A percentile compares a stretch with the other conserved stretches of the same genome.
Evolutionary conservation across 2,888 invertebrate genomes (phyloP).

Genomic region (Drosophila melanosoma): DNA sequence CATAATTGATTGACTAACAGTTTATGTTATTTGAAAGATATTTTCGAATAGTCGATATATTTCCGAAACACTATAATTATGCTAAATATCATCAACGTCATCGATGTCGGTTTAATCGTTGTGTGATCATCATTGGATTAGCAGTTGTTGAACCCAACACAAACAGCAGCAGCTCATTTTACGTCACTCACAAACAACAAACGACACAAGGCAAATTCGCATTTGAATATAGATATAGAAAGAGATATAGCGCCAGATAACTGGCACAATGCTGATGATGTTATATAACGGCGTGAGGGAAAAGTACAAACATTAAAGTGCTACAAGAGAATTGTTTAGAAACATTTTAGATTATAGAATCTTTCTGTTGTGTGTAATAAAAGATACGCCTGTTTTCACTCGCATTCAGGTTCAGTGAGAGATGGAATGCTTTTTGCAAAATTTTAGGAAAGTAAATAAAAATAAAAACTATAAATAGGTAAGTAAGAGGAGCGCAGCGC

Average conservation of each 20-base stretch:
- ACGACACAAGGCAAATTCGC: constrained; percentile 42
- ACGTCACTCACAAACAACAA: constrained; percentile 39
- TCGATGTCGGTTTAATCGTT: constrained; percentile 12
- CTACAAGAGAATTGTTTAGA: constrained; percentile 11
- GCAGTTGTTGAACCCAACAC: constrained; percentile 74
- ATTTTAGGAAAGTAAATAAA: not conserved
- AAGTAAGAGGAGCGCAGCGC: constrained; percentile 18
- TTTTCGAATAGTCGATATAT: not conserved
- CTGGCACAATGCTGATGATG: constrained; percentile 18
- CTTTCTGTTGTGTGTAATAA: constrained; percentile 44
- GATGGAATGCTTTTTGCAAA: constrained; percentile 27
- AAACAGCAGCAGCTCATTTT: constrained; percentile 35
- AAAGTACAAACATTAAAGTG: constrained; percentile 14
- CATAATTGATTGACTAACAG: not conserved
- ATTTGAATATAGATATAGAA: constrained; percentile 19
- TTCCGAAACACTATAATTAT: not conserved
- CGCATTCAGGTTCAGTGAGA: constrained; percentile 12
- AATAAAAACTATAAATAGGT: constrained; percentile 61
- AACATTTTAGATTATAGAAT: constrained; percentile 55
- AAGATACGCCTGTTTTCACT: constrained; percentile 47
- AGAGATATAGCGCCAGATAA: constrained; percentile 41
- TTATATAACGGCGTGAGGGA: constrained; percentile 62
- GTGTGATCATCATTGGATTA: constrained; percentile 63
- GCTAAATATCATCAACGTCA: not conserved
- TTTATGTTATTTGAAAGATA: not conserved